A percentile compares a stretch with the other conserved stretches of the same genome.
Conservation (phyloP, 2,888 invertebrate genomes). For the Athrips mouffetella region DNA sequence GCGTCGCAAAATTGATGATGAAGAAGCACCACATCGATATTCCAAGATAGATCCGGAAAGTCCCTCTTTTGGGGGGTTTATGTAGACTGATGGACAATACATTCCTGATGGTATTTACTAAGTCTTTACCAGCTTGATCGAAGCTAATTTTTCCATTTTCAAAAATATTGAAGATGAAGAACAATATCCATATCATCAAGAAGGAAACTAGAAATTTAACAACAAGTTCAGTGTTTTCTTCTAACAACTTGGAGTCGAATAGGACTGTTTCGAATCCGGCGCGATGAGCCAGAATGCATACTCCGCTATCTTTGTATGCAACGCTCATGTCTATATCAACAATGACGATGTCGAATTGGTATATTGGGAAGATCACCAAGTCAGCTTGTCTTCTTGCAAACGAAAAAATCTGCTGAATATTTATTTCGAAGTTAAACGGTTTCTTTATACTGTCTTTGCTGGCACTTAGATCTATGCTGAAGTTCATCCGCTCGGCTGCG, state of each 20-base stretch:
- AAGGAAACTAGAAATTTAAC: constrained; percentile 43
- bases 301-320: constrained; percentile 58
- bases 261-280: constrained; percentile 57
- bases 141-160: constrained; percentile 38
- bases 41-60: constrained; percentile 56
- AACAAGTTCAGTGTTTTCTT: constrained; percentile 34
- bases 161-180: constrained; percentile 44
- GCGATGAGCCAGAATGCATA: constrained; percentile 55
- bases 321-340: constrained; percentile 54
- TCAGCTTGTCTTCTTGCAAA: constrained; percentile 56
- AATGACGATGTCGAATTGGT: constrained; percentile 57
- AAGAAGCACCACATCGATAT: constrained; percentile 64
- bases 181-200: constrained; percentile 54
- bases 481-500: constrained; percentile 54
- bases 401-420: constrained; percentile 46
- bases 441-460: constrained; percentile 35
- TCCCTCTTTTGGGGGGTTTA: constrained; percentile 46
- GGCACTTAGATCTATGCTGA: constrained; percentile 50
- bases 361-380: constrained; percentile 53
- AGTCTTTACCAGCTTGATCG: constrained; percentile 61
- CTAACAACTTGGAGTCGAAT: constrained; percentile 45
- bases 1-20: constrained; percentile 59
- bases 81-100: constrained; percentile 47
- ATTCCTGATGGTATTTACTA: constrained; percentile 55
- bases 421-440: constrained; percentile 49